Evolutionary conservation across 2,113 vertebrate genomes (phyloP), one percentile per base, ranked within the genome.

Genomic region (Halichoeres trimaculatus): DNA sequence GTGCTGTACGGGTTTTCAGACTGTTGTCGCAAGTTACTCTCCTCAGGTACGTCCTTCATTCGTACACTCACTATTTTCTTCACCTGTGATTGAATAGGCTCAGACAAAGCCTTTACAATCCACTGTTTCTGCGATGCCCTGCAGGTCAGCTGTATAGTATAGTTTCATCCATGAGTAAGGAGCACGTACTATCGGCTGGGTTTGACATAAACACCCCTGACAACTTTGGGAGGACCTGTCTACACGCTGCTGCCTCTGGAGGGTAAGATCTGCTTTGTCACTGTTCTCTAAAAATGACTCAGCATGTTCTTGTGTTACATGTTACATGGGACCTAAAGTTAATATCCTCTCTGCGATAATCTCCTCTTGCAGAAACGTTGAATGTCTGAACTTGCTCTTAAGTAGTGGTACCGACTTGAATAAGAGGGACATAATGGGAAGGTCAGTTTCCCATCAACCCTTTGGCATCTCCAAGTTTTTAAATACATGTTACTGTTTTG

Each of bases 1-100:
- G 97, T 98, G 93, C 96, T 99, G 85, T 97, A 97, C 73, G 97
- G 98, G 92, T 98, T 98, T 92, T 98, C 97, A 91, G 98, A 98
- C 95, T 99, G 98, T 95, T 99, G 98, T 93, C 96, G 96, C 93
- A 98, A 98, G 95, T 96, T 99, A 90, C 98, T 99, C 92, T 98
- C 97, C 95, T 98, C 98, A 97, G 98, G 97, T 98, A 87, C 43
- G 88, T 78, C 48, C n/a, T 19, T n/a, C 50, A 81, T 20, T 5
- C 35, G 9, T 45, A 35, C 20, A 10, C 10, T 50, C 24, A 24
- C 19, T 5, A 19, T 13, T 43, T 19, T n/a, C 13, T 26, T 0
- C 10, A 8, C 24, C n/a, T 24, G 0, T 34, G 38, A 48, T 36
- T 30, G 3, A 20, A 8, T 45, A 9, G n/a, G 19, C 34, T 56